Evolutionary conservation across 1,140 invertebrate species (phyloP).

Genomic region (Uloborus diversus): DNA sequence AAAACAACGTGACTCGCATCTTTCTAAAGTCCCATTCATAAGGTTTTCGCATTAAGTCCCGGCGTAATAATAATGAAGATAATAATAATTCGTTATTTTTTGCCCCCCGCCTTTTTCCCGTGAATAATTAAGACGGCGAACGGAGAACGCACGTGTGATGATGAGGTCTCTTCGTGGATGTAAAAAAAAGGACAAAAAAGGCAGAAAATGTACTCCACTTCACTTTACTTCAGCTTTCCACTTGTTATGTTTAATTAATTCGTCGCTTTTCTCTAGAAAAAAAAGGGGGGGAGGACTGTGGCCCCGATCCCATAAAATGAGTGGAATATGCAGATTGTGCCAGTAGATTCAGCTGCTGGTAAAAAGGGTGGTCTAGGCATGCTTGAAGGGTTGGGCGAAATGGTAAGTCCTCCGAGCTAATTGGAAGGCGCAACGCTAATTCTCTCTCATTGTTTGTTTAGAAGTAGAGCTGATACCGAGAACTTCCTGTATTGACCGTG

Average conservation of each 20-base stretch:
- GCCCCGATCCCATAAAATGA: slow-evolving; percentile 22
- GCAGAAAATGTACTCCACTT: neutral
- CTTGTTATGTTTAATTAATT: slow-evolving; percentile 56
- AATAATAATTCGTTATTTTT: slow-evolving; percentile 48
- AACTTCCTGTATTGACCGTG: slow-evolving; percentile 9
- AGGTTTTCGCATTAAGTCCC: neutral
- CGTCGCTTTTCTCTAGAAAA: slow-evolving; percentile 22
- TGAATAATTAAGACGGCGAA: slow-evolving; percentile 49
- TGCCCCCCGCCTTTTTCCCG: slow-evolving; percentile 6
- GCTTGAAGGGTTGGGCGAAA: slow-evolving; percentile 27
- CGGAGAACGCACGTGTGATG: slow-evolving; percentile 2
- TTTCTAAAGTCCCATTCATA: slow-evolving; percentile 16
- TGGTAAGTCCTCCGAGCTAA: slow-evolving; percentile 13
- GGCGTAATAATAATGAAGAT: slow-evolving; percentile 46
- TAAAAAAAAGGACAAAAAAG: slow-evolving; percentile 13
- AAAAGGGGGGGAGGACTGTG: neutral
- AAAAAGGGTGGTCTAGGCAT: slow-evolving; percentile 11
- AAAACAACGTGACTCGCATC: slow-evolving; percentile 38
- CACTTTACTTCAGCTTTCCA: neutral
- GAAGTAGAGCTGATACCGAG: neutral
- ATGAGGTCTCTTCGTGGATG: neutral
- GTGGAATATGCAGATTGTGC: slow-evolving; percentile 43
- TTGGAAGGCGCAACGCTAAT: slow-evolving; percentile 35
- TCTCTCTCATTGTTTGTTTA: slow-evolving; percentile 41
- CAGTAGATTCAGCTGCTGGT: slow-evolving; percentile 18